Evolutionary conservation across 2,888 invertebrate species (phyloP).

Genomic region (Lithodes maja): DNA sequence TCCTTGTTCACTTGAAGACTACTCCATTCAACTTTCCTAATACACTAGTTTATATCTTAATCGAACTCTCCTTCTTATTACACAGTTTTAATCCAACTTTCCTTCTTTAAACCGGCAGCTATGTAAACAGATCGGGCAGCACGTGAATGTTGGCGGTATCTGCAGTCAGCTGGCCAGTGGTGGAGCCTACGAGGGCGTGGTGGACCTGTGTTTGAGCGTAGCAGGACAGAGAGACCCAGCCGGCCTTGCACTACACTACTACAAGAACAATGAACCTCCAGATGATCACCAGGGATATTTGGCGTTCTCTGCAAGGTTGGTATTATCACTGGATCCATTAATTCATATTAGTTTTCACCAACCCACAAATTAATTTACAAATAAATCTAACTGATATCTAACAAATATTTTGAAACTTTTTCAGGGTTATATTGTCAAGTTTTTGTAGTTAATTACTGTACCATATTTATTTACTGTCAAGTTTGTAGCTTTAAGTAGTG

Average conservation of each 20-base stretch:
- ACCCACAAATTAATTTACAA: too few species aligned
- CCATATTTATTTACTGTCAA: not conserved
- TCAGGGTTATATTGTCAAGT: too few species aligned
- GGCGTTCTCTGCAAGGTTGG: constrained; percentile 81
- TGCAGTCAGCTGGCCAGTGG: constrained; percentile 85
- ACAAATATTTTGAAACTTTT: not conserved
- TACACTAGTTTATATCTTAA: too few species aligned
- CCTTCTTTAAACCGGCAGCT: constrained; percentile 76
- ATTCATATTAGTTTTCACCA: too few species aligned
- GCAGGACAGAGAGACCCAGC: constrained; percentile 92
- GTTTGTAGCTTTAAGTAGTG: too few species aligned
- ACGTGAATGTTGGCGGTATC: constrained; percentile 87
- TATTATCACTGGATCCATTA: not conserved
- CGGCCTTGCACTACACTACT: constrained; percentile 89
- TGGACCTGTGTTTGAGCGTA: constrained; percentile 89
- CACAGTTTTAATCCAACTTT: not conserved
- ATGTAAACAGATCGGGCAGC: constrained; percentile 91
- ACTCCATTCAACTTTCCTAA: too few species aligned
- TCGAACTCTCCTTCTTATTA: too few species aligned
- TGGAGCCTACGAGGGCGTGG: constrained; percentile 87
- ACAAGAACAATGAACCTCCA: constrained; percentile 86
- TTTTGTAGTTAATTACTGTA: too few species aligned
- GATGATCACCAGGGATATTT: constrained; percentile 90
- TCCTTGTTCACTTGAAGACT: too few species aligned
- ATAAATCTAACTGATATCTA: not conserved